Evolutionary conservation across 1,140 invertebrate species (phyloP), one percentile per base, ranked within the genome.

Genomic region (Steinernema khuongi): DNA sequence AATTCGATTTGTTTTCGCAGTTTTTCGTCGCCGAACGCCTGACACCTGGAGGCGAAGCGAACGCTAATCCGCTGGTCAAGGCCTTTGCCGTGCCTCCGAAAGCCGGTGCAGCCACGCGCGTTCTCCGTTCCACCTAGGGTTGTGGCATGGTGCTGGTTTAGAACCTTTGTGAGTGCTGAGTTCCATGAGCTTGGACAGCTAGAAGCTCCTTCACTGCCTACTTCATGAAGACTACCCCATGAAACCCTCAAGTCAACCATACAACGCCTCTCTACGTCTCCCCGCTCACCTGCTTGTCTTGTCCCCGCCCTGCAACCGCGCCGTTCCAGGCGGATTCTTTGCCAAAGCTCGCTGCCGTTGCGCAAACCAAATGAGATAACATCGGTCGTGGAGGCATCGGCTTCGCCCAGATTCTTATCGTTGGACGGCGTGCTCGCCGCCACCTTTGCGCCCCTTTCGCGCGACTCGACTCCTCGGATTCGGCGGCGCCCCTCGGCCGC

Each of bases 321-420:
- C n/a, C n/a, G n/a, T n/a, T n/a, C n/a, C n/a, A n/a, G n/a, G n/a
- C n/a, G n/a, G n/a, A n/a, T n/a, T n/a, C n/a, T n/a, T n/a, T n/a
- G n/a, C n/a, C n/a, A n/a, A n/a, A n/a, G n/a, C n/a, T n/a, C n/a
- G n/a, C n/a, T n/a, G 50, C 50, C 14, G 26, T 60, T 60, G 50
- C 22, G 50, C 50, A 60, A 60, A 60, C 11, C 7, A 26, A 11
- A 2, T 26, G 7, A 7, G 50, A 60, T 60, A 60, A 60, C 14
- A 60, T 60, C 50, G 50, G 50, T 60, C 50, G 50, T 60, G 50
- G 50, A 60, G 50, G 50, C 50, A 60, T 60, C 19, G 50, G 50
- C 50, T 60, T 60, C 50, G 50, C 22, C 4, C 11, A 60, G 50
- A 60, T 60, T 60, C 50, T 60, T 60, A 60, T 60, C 50, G 50